phyloP scores from a whole-genome alignment of 2,113 vertebrate genomes.

The Ivindomyrus marchei region DNA sequence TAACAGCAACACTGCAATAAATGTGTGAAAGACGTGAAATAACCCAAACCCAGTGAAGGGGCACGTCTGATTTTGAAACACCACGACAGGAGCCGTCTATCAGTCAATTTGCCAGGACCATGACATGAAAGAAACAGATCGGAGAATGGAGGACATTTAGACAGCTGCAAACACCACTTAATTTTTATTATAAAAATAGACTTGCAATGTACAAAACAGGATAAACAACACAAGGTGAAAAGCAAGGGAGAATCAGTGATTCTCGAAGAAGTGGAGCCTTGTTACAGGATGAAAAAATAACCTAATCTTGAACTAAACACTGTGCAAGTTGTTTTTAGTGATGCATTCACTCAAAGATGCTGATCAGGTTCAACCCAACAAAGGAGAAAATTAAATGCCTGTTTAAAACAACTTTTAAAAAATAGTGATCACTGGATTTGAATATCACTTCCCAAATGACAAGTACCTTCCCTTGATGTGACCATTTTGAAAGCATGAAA shows the following conservation, averaged over 20 bases:
- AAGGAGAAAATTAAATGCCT: background rate
- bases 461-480: background rate
- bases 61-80: background rate
- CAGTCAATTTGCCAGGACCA: background rate
- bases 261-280: background rate
- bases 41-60: background rate
- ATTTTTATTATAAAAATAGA: constrained; percentile 29
- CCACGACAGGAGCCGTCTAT: background rate
- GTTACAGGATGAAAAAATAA: background rate
- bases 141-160: background rate
- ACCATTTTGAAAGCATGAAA: background rate
- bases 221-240: background rate
- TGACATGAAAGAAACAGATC: background rate
- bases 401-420: constrained; percentile 12
- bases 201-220: constrained; percentile 26
- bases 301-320: background rate
- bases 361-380: background rate
- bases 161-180: constrained; percentile 15
- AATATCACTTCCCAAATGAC: background rate
- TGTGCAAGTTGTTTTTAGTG: background rate
- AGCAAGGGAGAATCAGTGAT: background rate
- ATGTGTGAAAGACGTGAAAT: background rate
- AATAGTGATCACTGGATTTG: background rate
- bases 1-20: background rate
- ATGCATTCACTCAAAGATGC: background rate